Percentiles rank a stretch among this genome's conserved stretches.
Conservation (phyloP, 2,888 invertebrate genomes). For the Meta bourneti region DNA sequence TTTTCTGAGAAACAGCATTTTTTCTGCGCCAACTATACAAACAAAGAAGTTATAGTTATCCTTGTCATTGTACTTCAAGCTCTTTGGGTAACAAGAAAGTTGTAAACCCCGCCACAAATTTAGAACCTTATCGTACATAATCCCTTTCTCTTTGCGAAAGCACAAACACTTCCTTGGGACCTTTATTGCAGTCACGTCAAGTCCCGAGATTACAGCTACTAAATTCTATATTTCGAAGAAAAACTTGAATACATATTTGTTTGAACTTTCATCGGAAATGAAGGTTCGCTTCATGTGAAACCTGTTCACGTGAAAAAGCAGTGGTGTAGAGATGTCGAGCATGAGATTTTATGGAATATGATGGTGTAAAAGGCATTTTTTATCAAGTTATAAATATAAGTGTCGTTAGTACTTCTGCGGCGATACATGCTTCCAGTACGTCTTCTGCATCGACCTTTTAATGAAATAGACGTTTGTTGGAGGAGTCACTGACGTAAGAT, state of each 20-base stretch:
- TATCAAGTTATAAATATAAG: too few species aligned
- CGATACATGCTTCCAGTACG: too few species aligned
- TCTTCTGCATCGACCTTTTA: too few species aligned
- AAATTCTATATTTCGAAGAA: neutral
- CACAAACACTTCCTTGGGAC: too few species aligned
- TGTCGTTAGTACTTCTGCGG: too few species aligned
- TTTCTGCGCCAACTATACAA: neutral
- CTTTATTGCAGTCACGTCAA: neutral
- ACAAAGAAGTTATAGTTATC: neutral
- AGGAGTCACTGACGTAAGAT: too few species aligned
- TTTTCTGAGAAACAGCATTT: too few species aligned
- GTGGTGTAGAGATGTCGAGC: neutral
- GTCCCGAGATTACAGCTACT: neutral
- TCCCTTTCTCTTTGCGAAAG: neutral
- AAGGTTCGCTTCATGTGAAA: neutral
- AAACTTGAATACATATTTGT: neutral
- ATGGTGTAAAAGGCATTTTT: too few species aligned
- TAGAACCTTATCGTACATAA: neutral
- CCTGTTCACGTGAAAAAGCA: neutral
- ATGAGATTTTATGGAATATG: too few species aligned
- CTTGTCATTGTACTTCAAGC: neutral
- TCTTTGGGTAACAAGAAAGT: neutral
- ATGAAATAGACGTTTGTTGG: too few species aligned
- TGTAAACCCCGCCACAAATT: neutral
- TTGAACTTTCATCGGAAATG: neutral